Evolutionary conservation across 2,797 vertebrate species (phyloP).

Genomic region (Ctenopoma kingsleyae): DNA sequence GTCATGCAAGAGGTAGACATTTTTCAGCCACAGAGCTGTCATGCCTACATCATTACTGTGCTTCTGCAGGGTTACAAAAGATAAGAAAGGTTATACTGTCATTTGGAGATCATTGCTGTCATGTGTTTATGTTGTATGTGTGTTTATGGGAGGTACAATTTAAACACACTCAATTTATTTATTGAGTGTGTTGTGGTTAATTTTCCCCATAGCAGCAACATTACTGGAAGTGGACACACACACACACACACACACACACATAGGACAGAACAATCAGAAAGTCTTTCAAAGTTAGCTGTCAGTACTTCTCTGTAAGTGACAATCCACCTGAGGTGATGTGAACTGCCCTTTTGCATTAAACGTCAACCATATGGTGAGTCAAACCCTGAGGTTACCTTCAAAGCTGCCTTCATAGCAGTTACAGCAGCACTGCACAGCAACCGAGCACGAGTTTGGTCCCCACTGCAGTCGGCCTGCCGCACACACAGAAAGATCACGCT

Average conservation of each 20-base stretch:
- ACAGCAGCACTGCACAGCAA: conserved; percentile 74
- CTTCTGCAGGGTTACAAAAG: conserved; percentile 73
- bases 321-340: conserved; percentile 20
- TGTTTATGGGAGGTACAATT: not conserved
- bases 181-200: conserved; percentile 6
- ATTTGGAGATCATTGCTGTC: not conserved
- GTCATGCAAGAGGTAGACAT: conserved; percentile 80
- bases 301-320: conserved; percentile 4
- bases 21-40: conserved; percentile 86
- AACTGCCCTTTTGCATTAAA: conserved; percentile 29
- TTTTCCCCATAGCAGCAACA: not conserved
- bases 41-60: conserved; percentile 73
- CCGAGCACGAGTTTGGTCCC: conserved; percentile 64
- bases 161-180: too few relatives aligned
- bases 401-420: conserved; percentile 80
- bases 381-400: conserved; percentile 81
- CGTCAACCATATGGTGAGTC: conserved; percentile 45
- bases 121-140: not conserved
- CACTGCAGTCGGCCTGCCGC: conserved; percentile 79
- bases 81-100: not conserved
- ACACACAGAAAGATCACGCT: conserved; percentile 86
- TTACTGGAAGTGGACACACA: not conserved
- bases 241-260: not conserved
- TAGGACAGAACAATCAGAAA: conserved; percentile 16
- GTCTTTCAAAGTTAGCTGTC: conserved; percentile 40